A percentile compares a stretch with the other conserved stretches of the same genome.
Evolutionary conservation across 1,140 invertebrate genomes (phyloP).

Genomic region (Dendrolimus punctatus): DNA sequence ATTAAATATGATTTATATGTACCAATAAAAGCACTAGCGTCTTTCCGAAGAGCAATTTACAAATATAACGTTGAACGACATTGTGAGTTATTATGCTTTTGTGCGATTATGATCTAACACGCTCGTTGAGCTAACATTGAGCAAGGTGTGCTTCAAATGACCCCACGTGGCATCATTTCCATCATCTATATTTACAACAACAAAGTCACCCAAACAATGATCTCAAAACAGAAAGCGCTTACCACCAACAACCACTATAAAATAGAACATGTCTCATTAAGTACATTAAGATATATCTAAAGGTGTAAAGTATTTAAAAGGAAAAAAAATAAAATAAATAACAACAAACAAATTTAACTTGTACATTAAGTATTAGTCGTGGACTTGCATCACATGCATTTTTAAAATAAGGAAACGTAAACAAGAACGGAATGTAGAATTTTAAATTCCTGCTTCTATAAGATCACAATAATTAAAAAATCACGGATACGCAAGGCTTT

Average conservation of each 20-base stretch:
- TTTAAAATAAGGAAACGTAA: conserved; percentile 35
- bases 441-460: conserved; percentile 58
- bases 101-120: conserved; percentile 43
- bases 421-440: conserved; percentile 68
- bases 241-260: conserved; percentile 18
- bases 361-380: conserved; percentile 69
- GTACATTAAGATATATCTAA: conserved; percentile 43
- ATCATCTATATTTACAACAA: not conserved
- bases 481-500: conserved; percentile 47
- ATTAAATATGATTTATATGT: conserved; percentile 15
- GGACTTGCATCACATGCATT: conserved; percentile 68
- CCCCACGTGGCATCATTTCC: conserved; percentile 1
- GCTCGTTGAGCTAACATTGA: conserved; percentile 56
- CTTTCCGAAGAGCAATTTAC: conserved; percentile 18
- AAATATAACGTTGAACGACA: conserved; percentile 8
- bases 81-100: conserved; percentile 36
- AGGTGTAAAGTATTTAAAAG: conserved; percentile 19
- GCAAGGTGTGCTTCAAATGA: conserved; percentile 29
- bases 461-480: conserved; percentile 62
- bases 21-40: conserved; percentile 41
- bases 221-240: conserved; percentile 22
- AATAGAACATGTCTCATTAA: conserved; percentile 21
- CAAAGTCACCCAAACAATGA: not conserved
- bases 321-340: conserved; percentile 42
- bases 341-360: conserved; percentile 50